Conservation (phyloP, 92 coral and sea anemone genomes). For the Virgularia gustaviana region DNA sequence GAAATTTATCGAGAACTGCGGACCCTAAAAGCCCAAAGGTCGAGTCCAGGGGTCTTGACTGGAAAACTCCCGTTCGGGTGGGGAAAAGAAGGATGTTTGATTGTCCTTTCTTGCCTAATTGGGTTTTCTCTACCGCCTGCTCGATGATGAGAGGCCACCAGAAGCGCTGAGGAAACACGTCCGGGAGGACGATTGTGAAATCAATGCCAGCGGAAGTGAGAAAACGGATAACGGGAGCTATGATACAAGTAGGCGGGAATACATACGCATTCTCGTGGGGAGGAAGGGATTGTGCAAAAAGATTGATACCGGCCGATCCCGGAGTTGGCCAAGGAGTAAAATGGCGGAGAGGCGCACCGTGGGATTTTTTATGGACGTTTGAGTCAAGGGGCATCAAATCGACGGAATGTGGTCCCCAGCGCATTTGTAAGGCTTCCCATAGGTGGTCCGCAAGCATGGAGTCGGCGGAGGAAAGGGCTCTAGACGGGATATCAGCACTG, state of each 20-base stretch:
- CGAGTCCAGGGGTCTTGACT: conserved; percentile 19
- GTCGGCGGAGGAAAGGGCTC: conserved; percentile 1
- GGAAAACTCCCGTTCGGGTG: conserved; percentile 14
- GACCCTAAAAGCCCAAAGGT: conserved; percentile 39
- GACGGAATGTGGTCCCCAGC: conserved; percentile 13
- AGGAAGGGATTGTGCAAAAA: conserved; percentile 19
- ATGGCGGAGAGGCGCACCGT: conserved; percentile 25
- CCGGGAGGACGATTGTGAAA: conserved; percentile 35
- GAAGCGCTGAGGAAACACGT: conserved; percentile 35
- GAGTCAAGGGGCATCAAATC: conserved; percentile 46
- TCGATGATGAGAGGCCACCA: conserved; percentile 57
- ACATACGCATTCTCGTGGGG: conserved; percentile 25
- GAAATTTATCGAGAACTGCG: background rate
- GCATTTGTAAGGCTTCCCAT: background rate
- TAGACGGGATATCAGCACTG: background rate
- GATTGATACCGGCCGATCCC: conserved; percentile 42
- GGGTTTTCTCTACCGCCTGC: conserved; percentile 18
- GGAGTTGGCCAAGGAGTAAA: conserved; percentile 34
- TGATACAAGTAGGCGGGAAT: conserved; percentile 21
- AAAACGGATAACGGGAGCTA: conserved; percentile 43
- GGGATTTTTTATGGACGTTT: conserved; percentile 31
- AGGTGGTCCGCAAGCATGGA: conserved; percentile 11
- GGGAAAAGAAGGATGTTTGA: conserved; percentile 34
- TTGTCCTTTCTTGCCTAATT: conserved; percentile 35
- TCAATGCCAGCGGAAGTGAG: conserved; percentile 5